A percentile compares a stretch with the other conserved stretches of the same genome.
phyloP scores from a whole-genome alignment of 2,888 invertebrate genomes.

The Sesamia inferens region DNA sequence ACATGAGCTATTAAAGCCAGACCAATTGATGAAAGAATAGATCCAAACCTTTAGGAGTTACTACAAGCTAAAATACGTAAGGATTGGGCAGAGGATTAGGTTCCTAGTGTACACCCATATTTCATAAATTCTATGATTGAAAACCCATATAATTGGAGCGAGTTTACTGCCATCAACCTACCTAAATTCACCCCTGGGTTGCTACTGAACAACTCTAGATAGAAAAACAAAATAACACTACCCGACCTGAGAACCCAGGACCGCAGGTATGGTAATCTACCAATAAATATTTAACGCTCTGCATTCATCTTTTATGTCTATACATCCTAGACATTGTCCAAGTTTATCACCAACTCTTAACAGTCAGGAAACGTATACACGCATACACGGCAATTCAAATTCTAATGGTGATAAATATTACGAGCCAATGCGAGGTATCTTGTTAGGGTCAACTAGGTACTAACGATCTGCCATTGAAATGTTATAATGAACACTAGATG shows the following conservation, averaged over 20 bases:
- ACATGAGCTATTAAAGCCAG: too few species aligned
- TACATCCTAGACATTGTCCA: not conserved
- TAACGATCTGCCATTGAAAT: constrained; percentile 50
- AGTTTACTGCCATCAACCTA: not conserved
- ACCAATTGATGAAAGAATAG: not conserved
- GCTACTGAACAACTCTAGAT: not conserved
- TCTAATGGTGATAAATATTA: constrained; percentile 55
- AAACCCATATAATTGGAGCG: too few species aligned
- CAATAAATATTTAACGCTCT: constrained; percentile 4
- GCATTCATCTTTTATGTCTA: constrained; percentile 1
- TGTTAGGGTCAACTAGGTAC: constrained; percentile 34
- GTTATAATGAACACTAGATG: constrained; percentile 38
- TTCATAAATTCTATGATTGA: too few species aligned
- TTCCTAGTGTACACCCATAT: too few species aligned
- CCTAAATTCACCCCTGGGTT: not conserved
- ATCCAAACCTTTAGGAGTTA: not conserved
- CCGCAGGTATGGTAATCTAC: not conserved
- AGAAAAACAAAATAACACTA: not conserved
- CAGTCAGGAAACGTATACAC: constrained; percentile 23
- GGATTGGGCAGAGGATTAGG: too few species aligned
- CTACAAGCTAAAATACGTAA: too few species aligned
- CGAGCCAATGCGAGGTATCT: constrained; percentile 42
- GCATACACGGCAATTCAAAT: constrained; percentile 46
- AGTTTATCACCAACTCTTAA: constrained; percentile 42
- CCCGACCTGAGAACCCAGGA: not conserved